A percentile compares a stretch with the other conserved stretches of the same genome.
phyloP scores from a whole-genome alignment of 2,888 invertebrate genomes.

The Serrognathus titanus region DNA sequence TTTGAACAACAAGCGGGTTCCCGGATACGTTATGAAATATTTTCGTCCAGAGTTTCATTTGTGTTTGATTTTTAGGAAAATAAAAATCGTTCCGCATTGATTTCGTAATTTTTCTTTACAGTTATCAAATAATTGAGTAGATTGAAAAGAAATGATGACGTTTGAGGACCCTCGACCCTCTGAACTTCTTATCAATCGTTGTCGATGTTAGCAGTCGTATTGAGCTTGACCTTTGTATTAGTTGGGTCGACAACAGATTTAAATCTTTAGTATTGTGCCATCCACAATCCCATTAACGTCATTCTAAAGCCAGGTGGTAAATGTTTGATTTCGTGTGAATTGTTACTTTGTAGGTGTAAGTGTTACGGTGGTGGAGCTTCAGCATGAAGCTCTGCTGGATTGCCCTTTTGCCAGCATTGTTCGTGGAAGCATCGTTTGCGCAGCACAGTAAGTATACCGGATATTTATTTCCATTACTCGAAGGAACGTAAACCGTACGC shows the following conservation, averaged over 20 bases:
- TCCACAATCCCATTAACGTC: constrained; percentile 5
- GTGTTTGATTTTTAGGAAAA: too few species aligned
- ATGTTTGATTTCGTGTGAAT: constrained; percentile 15
- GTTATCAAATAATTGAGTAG: too few species aligned
- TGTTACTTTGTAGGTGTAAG: constrained; percentile 16
- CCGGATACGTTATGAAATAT: too few species aligned
- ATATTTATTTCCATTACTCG: constrained; percentile 26
- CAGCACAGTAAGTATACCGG: constrained; percentile 16
- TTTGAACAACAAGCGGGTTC: too few species aligned
- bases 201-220: constrained; percentile 28
- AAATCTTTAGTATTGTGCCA: constrained; percentile 11
- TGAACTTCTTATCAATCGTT: constrained; percentile 34
- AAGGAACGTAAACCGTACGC: constrained; percentile 22
- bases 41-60: too few species aligned
- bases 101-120: too few species aligned
- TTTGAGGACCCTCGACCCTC: constrained; percentile 24
- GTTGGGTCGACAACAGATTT: constrained; percentile 23
- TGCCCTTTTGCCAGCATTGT: constrained; percentile 23
- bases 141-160: neutral
- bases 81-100: too few species aligned
- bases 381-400: constrained; percentile 26
- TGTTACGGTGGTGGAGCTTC: constrained; percentile 18
- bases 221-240: constrained; percentile 33
- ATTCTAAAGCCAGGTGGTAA: constrained; percentile 16
- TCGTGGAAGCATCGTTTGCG: constrained; percentile 11